Conservation (phyloP, 2,888 invertebrate species). For the Aspidiotus rigidus region DNA sequence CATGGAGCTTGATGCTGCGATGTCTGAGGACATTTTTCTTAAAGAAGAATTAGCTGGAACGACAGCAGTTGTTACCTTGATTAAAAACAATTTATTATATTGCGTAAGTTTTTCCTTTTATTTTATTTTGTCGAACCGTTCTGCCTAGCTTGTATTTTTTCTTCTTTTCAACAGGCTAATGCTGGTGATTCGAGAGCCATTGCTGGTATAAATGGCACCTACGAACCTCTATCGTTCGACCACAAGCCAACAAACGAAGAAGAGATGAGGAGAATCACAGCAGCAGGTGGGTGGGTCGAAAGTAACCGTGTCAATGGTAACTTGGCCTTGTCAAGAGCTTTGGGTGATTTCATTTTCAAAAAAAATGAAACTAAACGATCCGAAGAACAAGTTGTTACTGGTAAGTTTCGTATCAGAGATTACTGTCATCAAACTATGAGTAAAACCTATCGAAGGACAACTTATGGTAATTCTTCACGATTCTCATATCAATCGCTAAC, state of each 20-base stretch:
- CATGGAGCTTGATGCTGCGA: conserved; percentile 83
- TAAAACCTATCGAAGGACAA: not conserved
- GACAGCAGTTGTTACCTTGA: conserved; percentile 76
- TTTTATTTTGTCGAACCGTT: conserved; percentile 12
- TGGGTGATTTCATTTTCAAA: conserved; percentile 97
- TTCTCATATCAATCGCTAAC: not conserved
- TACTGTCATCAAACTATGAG: not conserved
- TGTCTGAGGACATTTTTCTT: conserved; percentile 78
- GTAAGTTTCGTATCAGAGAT: conserved; percentile 47
- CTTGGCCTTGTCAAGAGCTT: conserved; percentile 85
- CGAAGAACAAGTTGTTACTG: conserved; percentile 95
- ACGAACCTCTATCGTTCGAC: conserved; percentile 71
- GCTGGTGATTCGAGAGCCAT: conserved; percentile 95
- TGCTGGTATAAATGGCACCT: conserved; percentile 72
- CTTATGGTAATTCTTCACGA: not conserved
- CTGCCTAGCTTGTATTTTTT: not conserved
- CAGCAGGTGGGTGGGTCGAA: conserved; percentile 96
- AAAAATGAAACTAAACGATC: conserved; percentile 72
- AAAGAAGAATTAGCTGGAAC: conserved; percentile 91
- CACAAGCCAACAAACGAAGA: conserved; percentile 89
- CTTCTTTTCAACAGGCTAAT: conserved; percentile 57
- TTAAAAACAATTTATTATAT: conserved; percentile 76
- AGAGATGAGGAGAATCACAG: conserved; percentile 78
- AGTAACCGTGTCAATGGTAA: conserved; percentile 97
- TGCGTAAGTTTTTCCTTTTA: conserved; percentile 53